These are phyloP conservation scores for Myotis planiceps DNA, from an alignment of 2,797 vertebrate genomes.

Conservation along the genomic window DNA sequence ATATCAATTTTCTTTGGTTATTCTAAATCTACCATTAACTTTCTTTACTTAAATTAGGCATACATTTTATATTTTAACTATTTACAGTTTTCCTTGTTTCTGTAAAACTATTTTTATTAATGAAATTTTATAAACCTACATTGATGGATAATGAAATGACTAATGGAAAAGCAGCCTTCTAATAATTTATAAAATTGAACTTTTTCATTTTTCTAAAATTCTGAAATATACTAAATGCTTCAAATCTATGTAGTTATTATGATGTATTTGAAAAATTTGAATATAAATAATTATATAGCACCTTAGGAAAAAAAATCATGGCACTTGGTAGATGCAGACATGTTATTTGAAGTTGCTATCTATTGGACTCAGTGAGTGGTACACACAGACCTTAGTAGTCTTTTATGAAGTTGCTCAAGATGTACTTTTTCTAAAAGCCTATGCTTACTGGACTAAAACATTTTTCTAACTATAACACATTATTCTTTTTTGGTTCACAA, in stretches of 20 bases:
- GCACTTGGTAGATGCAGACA: neutral
- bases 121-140: neutral
- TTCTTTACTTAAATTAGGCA: slow-evolving; percentile 37
- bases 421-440: neutral
- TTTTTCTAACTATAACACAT: slow-evolving; percentile 32
- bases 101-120: slow-evolving; percentile 37
- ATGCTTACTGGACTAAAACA: neutral
- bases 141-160: neutral
- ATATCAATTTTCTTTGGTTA: neutral
- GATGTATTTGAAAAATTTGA: slow-evolving; percentile 19
- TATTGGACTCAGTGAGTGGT: neutral
- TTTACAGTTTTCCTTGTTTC: slow-evolving; percentile 33
- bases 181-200: slow-evolving; percentile 48
- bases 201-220: slow-evolving; percentile 17
- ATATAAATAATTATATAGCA: neutral
- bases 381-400: neutral
- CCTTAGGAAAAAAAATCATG: neutral
- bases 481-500: neutral
- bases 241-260: neutral
- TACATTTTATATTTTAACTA: slow-evolving; percentile 41
- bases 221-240: slow-evolving; percentile 35
- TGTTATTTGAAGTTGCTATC: slow-evolving; percentile 14
- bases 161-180: slow-evolving; percentile 4
- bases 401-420: neutral
- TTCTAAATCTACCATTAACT: slow-evolving; percentile 15